phyloP scores from a whole-genome alignment of 1,140 invertebrate species.

The Coboldia fuscipes region DNA sequence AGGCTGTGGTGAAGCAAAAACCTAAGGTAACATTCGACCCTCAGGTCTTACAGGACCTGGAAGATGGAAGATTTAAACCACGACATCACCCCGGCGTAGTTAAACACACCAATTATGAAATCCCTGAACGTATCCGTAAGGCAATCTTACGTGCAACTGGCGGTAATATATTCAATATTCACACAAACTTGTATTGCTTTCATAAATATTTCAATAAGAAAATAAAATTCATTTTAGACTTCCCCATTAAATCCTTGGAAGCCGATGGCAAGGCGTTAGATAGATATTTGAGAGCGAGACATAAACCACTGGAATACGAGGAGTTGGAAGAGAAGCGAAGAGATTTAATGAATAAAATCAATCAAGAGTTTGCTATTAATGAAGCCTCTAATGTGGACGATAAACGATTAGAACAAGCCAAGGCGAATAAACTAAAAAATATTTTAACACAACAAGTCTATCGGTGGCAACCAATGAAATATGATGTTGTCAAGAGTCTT shows the following conservation, averaged over 20 bases:
- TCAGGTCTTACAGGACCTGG: slow-evolving; percentile 25
- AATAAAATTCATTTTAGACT: slow-evolving; percentile 18
- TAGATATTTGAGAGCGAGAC: slow-evolving; percentile 32
- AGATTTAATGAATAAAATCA: slow-evolving; percentile 19
- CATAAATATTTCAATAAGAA: slow-evolving; percentile 4
- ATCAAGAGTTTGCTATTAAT: slow-evolving; percentile 15
- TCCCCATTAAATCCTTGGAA: slow-evolving; percentile 25
- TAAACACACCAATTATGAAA: slow-evolving; percentile 20
- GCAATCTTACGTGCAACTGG: slow-evolving; percentile 28
- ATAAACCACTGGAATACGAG: slow-evolving; percentile 33
- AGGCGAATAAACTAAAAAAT: slow-evolving; percentile 18
- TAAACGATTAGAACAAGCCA: slow-evolving; percentile 15
- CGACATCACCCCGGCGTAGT: slow-evolving; percentile 41
- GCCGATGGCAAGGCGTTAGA: slow-evolving; percentile 28
- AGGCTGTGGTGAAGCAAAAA: too few species aligned
- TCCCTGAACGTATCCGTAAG: slow-evolving; percentile 34
- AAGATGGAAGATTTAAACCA: slow-evolving; percentile 33
- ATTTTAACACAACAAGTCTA: slow-evolving; percentile 30
- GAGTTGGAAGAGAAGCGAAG: slow-evolving; percentile 26
- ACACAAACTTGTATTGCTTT: neutral
- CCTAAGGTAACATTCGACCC: too few species aligned
- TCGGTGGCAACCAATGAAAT: slow-evolving; percentile 48
- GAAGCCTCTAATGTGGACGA: slow-evolving; percentile 10
- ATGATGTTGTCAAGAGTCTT: slow-evolving; percentile 33
- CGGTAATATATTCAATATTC: too few species aligned